Percentiles rank a stretch among this genome's conserved stretches.
These are phyloP conservation scores for Vespertilio murinus DNA, from an alignment of 2,797 vertebrate genomes.

Conservation along the genomic window DNA sequence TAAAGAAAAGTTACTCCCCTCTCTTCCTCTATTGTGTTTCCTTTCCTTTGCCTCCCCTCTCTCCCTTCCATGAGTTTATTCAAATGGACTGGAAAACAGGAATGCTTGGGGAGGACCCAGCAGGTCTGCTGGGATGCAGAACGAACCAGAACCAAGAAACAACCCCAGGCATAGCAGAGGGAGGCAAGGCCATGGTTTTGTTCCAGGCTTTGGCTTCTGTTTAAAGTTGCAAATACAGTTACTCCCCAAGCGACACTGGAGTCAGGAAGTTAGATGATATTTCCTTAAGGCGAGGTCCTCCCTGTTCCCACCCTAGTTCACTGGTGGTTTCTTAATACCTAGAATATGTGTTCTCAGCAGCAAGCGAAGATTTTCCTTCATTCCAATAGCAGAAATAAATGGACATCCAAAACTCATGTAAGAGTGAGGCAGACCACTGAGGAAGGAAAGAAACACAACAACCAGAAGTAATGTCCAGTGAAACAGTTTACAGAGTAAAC, in stretches of 20 bases:
- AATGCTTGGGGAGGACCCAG: not conserved
- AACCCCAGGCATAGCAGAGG: not conserved
- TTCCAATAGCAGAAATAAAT: conserved; percentile 21
- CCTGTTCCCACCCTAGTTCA: not conserved
- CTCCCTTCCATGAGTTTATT: conserved; percentile 6
- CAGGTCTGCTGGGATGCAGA: not conserved
- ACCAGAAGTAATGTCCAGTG: not conserved
- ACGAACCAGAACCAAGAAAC: not conserved
- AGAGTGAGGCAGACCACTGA: not conserved
- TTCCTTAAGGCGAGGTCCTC: not conserved
- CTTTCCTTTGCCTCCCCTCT: not conserved
- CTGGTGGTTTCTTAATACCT: not conserved
- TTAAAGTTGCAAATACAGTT: not conserved
- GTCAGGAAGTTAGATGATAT: not conserved
- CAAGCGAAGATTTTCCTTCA: not conserved
- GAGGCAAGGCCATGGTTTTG: not conserved
- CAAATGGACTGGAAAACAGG: conserved; percentile 30
- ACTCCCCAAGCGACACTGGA: not conserved
- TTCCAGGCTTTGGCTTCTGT: not conserved
- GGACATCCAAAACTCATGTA: not conserved
- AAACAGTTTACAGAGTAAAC: not conserved
- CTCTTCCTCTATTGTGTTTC: not conserved
- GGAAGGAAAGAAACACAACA: not conserved
- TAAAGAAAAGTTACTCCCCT: not conserved
- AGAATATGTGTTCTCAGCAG: not conserved